phyloP scores from a whole-genome alignment of 2,797 vertebrate species.

The Hippoglossus hippoglossus region DNA sequence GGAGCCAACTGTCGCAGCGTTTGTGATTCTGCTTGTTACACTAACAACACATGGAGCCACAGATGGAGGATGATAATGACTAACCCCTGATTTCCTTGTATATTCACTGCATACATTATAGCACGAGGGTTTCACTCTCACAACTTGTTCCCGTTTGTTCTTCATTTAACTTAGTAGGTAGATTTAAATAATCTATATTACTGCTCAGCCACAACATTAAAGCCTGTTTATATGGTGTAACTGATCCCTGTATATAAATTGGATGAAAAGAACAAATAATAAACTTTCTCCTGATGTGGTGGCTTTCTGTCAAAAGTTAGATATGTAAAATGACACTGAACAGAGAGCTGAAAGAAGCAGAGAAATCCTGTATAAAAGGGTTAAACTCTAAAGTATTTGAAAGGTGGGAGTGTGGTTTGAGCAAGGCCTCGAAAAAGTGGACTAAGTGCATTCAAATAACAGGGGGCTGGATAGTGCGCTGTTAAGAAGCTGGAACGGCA shows the following conservation, averaged over 20 bases:
- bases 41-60: slow-evolving; percentile 35
- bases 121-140: not conserved
- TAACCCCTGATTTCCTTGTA: slow-evolving; percentile 12
- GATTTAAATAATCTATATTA: not conserved
- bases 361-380: not conserved
- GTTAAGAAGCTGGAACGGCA: not conserved
- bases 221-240: not conserved
- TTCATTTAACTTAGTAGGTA: not conserved
- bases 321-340: not conserved
- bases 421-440: not conserved
- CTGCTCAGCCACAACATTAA: not conserved
- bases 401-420: not conserved
- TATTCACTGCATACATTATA: slow-evolving; percentile 9
- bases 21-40: slow-evolving; percentile 21
- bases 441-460: slow-evolving; percentile 3
- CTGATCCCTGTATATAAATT: not conserved
- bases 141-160: not conserved
- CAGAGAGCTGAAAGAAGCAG: not conserved
- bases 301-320: too few species aligned
- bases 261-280: not conserved
- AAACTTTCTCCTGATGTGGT: too few species aligned
- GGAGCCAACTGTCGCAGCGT: slow-evolving; percentile 25
- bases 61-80: slow-evolving; percentile 45
- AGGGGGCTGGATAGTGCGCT: not conserved
- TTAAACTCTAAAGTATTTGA: not conserved